Evolutionary conservation across 2,113 vertebrate species (phyloP).

Genomic region (Megaptera novaeangliae): DNA sequence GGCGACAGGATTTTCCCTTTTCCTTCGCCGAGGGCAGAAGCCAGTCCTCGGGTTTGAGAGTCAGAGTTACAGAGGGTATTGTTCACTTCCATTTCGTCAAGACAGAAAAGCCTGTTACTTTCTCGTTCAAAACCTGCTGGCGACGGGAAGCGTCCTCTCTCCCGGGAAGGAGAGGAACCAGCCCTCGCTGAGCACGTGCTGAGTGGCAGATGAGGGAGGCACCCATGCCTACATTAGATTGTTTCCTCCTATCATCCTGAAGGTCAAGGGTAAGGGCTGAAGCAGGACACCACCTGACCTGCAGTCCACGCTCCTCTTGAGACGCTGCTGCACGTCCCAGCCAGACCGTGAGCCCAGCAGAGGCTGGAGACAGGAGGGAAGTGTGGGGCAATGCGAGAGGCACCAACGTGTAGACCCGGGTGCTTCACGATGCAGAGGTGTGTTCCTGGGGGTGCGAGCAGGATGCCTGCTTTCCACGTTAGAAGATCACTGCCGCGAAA

Average conservation of each 20-base stretch:
- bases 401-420: accelerated
- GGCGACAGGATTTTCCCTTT: not conserved
- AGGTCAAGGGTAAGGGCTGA: not conserved
- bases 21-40: not conserved
- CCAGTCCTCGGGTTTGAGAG: not conserved
- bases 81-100: not conserved
- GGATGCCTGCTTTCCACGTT: no score
- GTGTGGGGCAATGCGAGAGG: accelerated
- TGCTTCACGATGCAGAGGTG: accelerated
- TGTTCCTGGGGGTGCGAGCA: accelerated
- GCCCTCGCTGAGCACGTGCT: accelerated
- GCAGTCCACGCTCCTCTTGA: not conserved
- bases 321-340: accelerated
- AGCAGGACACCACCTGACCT: accelerated
- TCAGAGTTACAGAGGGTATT: not conserved
- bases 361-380: not conserved
- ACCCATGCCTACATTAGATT: not conserved
- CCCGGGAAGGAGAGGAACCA: accelerated
- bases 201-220: accelerated
- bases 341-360: not conserved
- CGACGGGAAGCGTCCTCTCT: not conserved
- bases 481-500: not conserved
- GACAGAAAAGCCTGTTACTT: not conserved
- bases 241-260: no score
- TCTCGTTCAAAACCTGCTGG: not conserved